Conservation (phyloP, 2,113 vertebrate genomes). For the Brachyhypopomus gauderio region DNA sequence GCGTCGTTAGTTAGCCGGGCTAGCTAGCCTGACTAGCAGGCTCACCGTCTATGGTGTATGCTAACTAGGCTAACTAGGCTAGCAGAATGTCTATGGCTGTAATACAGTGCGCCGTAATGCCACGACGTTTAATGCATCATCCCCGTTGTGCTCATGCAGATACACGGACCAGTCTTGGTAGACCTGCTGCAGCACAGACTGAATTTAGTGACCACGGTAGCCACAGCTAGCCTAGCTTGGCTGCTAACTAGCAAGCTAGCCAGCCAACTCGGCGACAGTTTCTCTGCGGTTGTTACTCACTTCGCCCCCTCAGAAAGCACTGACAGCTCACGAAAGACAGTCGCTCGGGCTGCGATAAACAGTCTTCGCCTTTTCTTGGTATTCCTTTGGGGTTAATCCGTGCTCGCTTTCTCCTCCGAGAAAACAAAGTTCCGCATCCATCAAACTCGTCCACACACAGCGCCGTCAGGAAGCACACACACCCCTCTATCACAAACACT, state of each 20-base stretch:
- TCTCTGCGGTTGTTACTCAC: conserved; percentile 27
- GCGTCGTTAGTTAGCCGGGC: too few species aligned
- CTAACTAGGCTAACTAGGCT: too few species aligned
- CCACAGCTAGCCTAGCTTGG: too few species aligned
- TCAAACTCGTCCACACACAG: conserved; percentile 7
- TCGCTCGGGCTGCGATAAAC: neutral
- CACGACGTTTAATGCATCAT: too few species aligned
- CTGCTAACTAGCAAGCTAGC: neutral
- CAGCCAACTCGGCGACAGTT: neutral
- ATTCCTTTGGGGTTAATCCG: neutral
- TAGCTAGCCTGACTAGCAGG: too few species aligned
- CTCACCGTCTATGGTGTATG: neutral
- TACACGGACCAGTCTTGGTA: too few species aligned
- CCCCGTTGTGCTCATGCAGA: too few species aligned
- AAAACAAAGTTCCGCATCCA: conserved; percentile 38
- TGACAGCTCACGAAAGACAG: neutral
- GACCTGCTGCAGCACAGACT: neutral
- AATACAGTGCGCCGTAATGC: too few species aligned
- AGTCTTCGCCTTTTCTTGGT: neutral
- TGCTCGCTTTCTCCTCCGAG: conserved; percentile 15
- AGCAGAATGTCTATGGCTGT: neutral
- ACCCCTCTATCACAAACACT: neutral
- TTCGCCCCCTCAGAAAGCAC: neutral
- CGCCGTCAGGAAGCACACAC: neutral
- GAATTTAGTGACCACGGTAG: too few species aligned